Conservation (phyloP, 1,140 invertebrate genomes). For the Zaprionus davidi region DNA sequence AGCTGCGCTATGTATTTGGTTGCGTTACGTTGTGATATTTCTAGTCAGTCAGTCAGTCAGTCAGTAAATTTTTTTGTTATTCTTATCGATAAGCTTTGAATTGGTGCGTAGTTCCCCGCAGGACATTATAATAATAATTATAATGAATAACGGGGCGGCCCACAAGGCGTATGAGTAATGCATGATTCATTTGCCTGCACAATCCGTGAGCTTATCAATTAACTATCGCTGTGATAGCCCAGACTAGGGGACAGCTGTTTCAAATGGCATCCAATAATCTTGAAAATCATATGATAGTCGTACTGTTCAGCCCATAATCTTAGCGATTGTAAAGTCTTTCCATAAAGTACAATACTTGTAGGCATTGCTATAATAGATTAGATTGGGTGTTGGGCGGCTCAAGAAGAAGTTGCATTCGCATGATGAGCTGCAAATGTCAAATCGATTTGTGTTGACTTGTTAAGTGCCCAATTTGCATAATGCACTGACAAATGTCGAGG, state of each 20-base stretch:
- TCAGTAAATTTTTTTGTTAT: background rate
- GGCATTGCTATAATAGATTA: background rate
- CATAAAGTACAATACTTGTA: background rate
- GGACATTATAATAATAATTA: background rate
- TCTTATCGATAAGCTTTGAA: background rate
- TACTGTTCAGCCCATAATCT: background rate
- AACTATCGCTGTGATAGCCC: background rate
- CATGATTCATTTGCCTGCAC: background rate
- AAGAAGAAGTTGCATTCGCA: background rate
- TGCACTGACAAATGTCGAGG: background rate
- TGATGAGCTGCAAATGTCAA: background rate
- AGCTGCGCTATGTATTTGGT: background rate
- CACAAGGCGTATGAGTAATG: conserved; percentile 63
- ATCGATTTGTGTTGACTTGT: background rate
- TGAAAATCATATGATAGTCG: background rate
- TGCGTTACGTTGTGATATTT: background rate
- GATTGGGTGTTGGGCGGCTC: background rate
- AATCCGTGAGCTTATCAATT: background rate
- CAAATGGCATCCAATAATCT: background rate
- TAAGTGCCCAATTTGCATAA: conserved; percentile 5
- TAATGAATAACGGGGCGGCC: background rate
- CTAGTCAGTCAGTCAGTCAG: background rate
- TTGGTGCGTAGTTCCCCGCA: background rate
- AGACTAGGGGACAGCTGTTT: background rate
- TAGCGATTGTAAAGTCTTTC: background rate